Conservation (phyloP, 2,888 invertebrate species). For the Leuctra nigra region DNA sequence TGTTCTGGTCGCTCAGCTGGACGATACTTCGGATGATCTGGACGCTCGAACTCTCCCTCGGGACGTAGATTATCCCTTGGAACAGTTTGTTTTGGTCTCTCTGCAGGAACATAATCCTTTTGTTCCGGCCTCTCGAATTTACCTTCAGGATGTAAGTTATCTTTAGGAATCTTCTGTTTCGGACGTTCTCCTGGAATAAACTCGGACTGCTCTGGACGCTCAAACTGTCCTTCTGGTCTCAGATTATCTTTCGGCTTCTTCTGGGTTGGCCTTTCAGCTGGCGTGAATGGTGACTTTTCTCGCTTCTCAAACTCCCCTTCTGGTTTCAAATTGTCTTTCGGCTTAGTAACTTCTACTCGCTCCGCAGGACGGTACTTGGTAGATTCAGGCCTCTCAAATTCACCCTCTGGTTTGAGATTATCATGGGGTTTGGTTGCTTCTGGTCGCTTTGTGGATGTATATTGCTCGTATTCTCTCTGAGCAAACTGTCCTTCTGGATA, state of each 20-base stretch:
- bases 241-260: constrained; percentile 51
- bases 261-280: constrained; percentile 30
- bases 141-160: constrained; percentile 36
- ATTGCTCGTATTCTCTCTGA: constrained; percentile 31
- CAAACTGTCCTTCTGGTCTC: constrained; percentile 48
- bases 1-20: constrained; percentile 32
- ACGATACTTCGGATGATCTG: constrained; percentile 34
- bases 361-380: constrained; percentile 48
- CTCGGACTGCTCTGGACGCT: constrained; percentile 40
- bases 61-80: constrained; percentile 38
- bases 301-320: constrained; percentile 25
- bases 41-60: constrained; percentile 51
- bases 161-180: constrained; percentile 39
- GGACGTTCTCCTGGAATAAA: constrained; percentile 47
- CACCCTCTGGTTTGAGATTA: constrained; percentile 34
- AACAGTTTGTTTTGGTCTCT: constrained; percentile 14
- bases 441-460: constrained; percentile 39
- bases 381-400: constrained; percentile 40
- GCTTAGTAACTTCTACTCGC: constrained; percentile 44
- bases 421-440: constrained; percentile 42
- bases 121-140: constrained; percentile 37
- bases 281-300: constrained; percentile 19
- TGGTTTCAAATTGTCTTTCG: constrained; percentile 27
- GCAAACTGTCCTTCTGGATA: constrained; percentile 48
- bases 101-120: constrained; percentile 29